Conservation (phyloP, 2,888 invertebrate genomes). For the Encarsia formosa region DNA sequence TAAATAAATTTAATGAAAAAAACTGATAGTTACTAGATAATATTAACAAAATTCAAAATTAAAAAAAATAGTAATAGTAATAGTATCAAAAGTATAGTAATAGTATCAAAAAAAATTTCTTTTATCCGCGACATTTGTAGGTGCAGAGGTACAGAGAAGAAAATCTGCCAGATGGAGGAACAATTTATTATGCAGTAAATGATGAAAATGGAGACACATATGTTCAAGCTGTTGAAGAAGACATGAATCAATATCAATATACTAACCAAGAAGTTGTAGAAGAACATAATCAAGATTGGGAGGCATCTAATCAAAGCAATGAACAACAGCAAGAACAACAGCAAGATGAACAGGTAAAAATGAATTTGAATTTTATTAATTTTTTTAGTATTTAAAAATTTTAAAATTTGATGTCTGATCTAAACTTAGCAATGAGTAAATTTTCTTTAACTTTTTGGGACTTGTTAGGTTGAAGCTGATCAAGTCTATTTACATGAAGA, state of each 20-base stretch:
- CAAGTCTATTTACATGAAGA: constrained; percentile 49
- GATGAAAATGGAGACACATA: constrained; percentile 36
- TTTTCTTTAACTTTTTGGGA: not conserved
- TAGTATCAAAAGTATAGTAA: too few relatives aligned
- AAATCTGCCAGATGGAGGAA: constrained; percentile 42
- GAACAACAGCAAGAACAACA: constrained; percentile 28
- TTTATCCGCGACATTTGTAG: too few relatives aligned
- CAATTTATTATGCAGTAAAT: constrained; percentile 48
- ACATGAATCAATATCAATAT: constrained; percentile 38
- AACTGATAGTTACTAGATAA: too few relatives aligned
- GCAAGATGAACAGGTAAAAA: constrained; percentile 23
- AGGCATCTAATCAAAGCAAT: constrained; percentile 34
- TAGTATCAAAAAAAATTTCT: constrained; percentile 4
- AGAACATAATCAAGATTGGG: constrained; percentile 44
- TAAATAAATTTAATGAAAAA: too few relatives aligned
- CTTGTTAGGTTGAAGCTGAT: constrained; percentile 35
- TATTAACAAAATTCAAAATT: too few relatives aligned
- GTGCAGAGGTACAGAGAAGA: constrained; percentile 35
- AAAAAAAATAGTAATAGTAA: too few relatives aligned
- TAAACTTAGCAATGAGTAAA: not conserved
- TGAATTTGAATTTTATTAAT: not conserved
- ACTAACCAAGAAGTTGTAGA: constrained; percentile 35
- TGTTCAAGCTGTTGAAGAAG: constrained; percentile 34
- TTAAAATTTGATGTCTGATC: not conserved
- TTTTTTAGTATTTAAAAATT: not conserved